phyloP scores from a whole-genome alignment of 2,888 invertebrate species.

The Acrobasis suavella region DNA sequence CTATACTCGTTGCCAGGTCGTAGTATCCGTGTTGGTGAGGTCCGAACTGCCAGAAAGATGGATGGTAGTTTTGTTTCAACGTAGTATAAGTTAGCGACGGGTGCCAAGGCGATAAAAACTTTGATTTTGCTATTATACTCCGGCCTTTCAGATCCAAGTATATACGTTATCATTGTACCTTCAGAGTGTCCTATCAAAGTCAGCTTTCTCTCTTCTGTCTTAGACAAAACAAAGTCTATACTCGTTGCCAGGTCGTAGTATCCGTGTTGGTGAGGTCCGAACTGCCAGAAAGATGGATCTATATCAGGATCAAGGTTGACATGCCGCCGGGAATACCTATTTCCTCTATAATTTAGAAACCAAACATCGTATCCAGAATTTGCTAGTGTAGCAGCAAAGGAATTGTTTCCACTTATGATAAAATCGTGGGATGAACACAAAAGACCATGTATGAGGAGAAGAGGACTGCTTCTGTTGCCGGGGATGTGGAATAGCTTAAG shows the following conservation, averaged over 20 bases:
- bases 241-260: conserved; percentile 85
- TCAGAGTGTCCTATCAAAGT: conserved; percentile 86
- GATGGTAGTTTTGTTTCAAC: neutral
- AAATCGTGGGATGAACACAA: conserved; percentile 22
- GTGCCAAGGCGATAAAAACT: conserved; percentile 73
- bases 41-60: conserved; percentile 5
- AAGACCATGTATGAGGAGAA: conserved; percentile 26
- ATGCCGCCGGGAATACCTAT: conserved; percentile 26
- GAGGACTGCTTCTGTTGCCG: conserved; percentile 20
- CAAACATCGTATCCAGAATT: conserved; percentile 27
- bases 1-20: conserved; percentile 85
- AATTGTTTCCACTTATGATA: conserved; percentile 22
- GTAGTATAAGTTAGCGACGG: conserved; percentile 50
- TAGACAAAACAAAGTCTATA: conserved; percentile 49
- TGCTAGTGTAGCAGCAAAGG: conserved; percentile 14
- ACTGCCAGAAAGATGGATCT: conserved; percentile 1
- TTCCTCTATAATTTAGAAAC: conserved; percentile 26
- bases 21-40: conserved; percentile 84
- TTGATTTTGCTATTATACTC: conserved; percentile 81
- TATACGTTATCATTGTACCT: conserved; percentile 82
- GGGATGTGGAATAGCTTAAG: conserved; percentile 25
- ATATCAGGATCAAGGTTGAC: conserved; percentile 21
- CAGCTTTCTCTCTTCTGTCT: conserved; percentile 75
- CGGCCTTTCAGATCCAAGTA: conserved; percentile 72
- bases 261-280: conserved; percentile 84